phyloP scores from a whole-genome alignment of 92 coral and sea anemone species.

The Zoanthus gigantus region DNA sequence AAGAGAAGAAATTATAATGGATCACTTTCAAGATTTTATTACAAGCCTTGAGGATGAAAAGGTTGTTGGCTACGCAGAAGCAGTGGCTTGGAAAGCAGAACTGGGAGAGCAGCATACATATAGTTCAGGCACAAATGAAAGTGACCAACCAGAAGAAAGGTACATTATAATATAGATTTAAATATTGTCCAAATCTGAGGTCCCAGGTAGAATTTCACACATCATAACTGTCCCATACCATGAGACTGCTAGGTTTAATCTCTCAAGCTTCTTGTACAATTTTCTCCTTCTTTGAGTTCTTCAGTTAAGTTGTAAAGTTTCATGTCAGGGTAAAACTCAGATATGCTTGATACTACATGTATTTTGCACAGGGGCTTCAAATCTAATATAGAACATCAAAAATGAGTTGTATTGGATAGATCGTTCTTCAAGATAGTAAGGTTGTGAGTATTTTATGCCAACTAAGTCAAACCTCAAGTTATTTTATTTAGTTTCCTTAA shows the following conservation, averaged over 20 bases:
- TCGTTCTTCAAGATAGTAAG: conserved; percentile 16
- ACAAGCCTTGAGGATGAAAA: conserved; percentile 38
- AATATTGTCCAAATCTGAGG: conserved; percentile 24
- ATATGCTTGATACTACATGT: conserved; percentile 11
- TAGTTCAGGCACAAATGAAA: conserved; percentile 25
- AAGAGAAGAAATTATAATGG: conserved; percentile 43
- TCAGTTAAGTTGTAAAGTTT: conserved; percentile 22
- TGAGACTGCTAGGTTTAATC: conserved; percentile 15
- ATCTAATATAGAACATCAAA: conserved; percentile 14
- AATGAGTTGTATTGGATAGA: conserved; percentile 23
- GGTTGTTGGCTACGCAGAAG: conserved; percentile 28
- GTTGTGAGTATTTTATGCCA: neutral
- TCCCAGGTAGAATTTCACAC: conserved; percentile 28
- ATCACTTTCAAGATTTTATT: conserved; percentile 50
- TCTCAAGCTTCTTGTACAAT: conserved; percentile 30
- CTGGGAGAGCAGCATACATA: conserved; percentile 1
- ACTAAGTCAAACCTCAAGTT: conserved; percentile 4
- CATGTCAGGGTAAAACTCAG: conserved; percentile 29
- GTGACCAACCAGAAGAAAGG: conserved; percentile 37
- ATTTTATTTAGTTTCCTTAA: conserved; percentile 30
- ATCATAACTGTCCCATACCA: conserved; percentile 24
- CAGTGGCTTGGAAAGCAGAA: conserved; percentile 38
- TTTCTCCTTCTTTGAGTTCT: conserved; percentile 2
- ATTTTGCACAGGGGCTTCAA: conserved; percentile 25
- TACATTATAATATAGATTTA: conserved; percentile 27